Evolutionary conservation across 2,797 vertebrate species (phyloP), one percentile per base, ranked within the genome.

Genomic region (Peromyscus aztecus): DNA sequence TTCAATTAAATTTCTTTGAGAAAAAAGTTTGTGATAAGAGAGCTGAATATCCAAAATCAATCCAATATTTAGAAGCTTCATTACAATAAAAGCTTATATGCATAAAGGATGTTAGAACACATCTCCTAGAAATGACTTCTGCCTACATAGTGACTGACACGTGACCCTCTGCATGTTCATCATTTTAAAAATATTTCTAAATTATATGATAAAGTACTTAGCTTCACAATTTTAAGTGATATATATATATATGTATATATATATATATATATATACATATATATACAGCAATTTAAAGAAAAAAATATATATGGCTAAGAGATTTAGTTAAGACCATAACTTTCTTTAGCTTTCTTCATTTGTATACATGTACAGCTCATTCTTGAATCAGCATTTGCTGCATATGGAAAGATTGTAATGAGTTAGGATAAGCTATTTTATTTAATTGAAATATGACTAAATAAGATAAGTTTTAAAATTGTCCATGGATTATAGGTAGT

Each of bases 1-100:
- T 88, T 55, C 78, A 97, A 95, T 97, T 95, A 95, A 97, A 95
- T 16, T 91, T 55, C 61, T 96, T 93, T 90, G 82, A 96, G 89
- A 91, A 46, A 90, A 77, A 75, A 94, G 84, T 93, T 93, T 92
- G 89, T 81, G 49, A 89, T 86, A 31, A 93, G 88, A 97, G 89
- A 81, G 8, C 21, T 87, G 67, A 90, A 61, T 90, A 96, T 69
- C 80, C 23, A 96, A 94, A 96, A 89, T 55, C 40, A 59, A 43
- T 92, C 40, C 77, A 96, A 91, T 84, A 29, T 19, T 94, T 57
- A 95, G 83, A 97, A 93, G 31, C 24, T 59, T 46, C 88, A 87
- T 89, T 97, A 81, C 40, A 61, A 86, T 94, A 94, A 88, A 95
- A 90, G 46, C 24, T 63, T 81, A 34, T n/a, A 87, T 6, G 1